Percentiles rank a stretch among this genome's conserved stretches.
Conservation (phyloP, 2,113 vertebrate species). For the Antechinus flavipes region DNA sequence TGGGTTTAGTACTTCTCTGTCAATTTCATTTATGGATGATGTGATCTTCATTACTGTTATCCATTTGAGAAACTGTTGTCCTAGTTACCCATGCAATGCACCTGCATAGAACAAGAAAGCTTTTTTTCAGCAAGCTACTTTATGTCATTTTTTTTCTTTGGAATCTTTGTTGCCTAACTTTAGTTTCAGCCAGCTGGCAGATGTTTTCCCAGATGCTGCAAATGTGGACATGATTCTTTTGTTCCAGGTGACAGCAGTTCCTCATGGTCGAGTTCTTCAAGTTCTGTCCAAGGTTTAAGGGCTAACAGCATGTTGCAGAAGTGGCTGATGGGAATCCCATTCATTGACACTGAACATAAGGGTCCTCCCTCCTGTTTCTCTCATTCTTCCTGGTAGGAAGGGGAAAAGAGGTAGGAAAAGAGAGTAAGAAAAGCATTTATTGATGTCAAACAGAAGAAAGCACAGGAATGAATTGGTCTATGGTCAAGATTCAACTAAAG, state of each 20-base stretch:
- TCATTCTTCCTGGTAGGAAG: background rate
- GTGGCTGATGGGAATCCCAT: background rate
- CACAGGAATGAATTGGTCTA: background rate
- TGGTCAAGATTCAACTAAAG: background rate
- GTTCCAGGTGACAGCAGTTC: constrained; percentile 46
- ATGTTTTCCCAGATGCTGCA: constrained; percentile 73
- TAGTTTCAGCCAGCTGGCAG: constrained; percentile 68
- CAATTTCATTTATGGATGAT: background rate
- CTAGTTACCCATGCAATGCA: background rate
- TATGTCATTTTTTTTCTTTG: constrained; percentile 51
- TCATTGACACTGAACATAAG: background rate
- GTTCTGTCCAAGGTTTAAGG: constrained; percentile 8
- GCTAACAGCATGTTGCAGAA: background rate
- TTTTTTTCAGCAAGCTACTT: constrained; percentile 20
- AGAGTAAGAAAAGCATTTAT: background rate
- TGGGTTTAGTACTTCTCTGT: background rate
- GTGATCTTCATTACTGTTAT: background rate
- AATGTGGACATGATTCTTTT: constrained; percentile 45
- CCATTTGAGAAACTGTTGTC: background rate
- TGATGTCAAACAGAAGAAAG: background rate
- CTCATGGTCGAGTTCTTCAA: constrained; percentile 1
- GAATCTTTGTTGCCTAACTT: constrained; percentile 50
- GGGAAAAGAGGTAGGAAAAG: background rate
- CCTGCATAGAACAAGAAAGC: background rate
- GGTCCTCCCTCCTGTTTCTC: background rate